phyloP scores from a whole-genome alignment of 2,888 invertebrate genomes.

The Himalopsyche japonica region DNA sequence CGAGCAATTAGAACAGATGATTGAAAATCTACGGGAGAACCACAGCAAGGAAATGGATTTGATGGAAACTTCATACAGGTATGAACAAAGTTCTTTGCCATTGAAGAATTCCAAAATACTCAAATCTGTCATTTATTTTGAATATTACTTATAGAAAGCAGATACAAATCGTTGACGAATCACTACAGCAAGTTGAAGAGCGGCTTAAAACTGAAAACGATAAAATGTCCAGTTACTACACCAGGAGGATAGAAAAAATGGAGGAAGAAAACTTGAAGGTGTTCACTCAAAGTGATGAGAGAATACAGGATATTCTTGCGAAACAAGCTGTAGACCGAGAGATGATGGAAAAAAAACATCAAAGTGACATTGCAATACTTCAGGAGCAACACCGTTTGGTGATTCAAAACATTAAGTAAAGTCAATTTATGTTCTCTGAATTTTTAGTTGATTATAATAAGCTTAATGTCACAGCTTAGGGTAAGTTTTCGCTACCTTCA shows the following conservation, averaged over 20 bases:
- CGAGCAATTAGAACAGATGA: conserved; percentile 51
- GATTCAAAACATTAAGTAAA: conserved; percentile 61
- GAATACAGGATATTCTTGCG: conserved; percentile 45
- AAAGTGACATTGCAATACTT: conserved; percentile 51
- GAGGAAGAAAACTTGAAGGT: conserved; percentile 58
- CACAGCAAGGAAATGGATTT: conserved; percentile 66
- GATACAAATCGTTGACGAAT: conserved; percentile 61
- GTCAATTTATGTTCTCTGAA: neutral
- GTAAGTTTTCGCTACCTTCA: too few species aligned
- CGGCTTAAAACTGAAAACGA: conserved; percentile 64
- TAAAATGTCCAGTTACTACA: conserved; percentile 54
- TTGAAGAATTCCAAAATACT: too few species aligned
- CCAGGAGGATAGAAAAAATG: conserved; percentile 58
- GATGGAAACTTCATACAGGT: conserved; percentile 68
- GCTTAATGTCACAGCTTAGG: too few species aligned
- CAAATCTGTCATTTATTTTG: neutral
- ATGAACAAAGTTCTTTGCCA: conserved; percentile 33
- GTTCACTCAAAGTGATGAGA: conserved; percentile 48
- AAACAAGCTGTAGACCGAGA: conserved; percentile 47
- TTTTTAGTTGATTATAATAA: too few species aligned
- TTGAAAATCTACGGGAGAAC: conserved; percentile 60
- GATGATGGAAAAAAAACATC: conserved; percentile 60
- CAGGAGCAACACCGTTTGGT: conserved; percentile 57
- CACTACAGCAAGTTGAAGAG: conserved; percentile 60
- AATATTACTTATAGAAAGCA: conserved; percentile 56